These are phyloP conservation scores for Actinemys pallida DNA, from an alignment of 2,113 vertebrate genomes.

Conservation along the genomic window DNA sequence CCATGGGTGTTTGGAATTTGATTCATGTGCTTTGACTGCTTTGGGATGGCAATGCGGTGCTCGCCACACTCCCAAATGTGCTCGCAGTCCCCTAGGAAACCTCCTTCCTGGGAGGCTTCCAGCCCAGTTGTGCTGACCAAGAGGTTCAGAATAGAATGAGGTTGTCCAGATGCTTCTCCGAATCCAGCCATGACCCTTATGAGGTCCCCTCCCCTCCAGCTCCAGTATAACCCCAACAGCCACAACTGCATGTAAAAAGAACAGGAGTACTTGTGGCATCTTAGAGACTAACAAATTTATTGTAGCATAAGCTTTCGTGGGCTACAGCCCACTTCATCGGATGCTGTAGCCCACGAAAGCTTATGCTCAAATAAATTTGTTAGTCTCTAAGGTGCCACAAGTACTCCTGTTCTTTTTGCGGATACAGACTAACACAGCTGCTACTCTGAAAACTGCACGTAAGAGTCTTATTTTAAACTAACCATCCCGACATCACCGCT, in stretches of 20 bases:
- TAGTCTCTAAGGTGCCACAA: no score
- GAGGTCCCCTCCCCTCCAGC: neutral
- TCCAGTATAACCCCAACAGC: accelerated
- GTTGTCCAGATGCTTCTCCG: neutral
- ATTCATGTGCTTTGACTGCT: accelerated
- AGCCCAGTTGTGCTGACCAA: neutral
- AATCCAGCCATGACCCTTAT: neutral
- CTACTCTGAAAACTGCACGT: neutral
- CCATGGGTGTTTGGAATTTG: neutral
- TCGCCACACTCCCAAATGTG: neutral
- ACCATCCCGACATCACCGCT: neutral
- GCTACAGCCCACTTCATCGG: no score
- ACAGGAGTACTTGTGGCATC: no score
- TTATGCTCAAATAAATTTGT: no score
- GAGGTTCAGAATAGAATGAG: neutral
- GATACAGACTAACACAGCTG: no score
- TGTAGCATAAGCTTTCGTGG: no score
- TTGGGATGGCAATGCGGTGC: neutral
- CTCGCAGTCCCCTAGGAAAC: neutral
- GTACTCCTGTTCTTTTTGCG: no score
- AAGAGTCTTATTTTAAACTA: neutral
- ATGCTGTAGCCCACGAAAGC: no score
- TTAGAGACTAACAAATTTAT: no score
- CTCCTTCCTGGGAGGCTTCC: neutral
- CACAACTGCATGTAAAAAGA: neutral